Percentiles rank a stretch among this genome's conserved stretches.
phyloP scores from a whole-genome alignment of 2,888 invertebrate genomes.

The Branchipolynoe longqiensis region DNA sequence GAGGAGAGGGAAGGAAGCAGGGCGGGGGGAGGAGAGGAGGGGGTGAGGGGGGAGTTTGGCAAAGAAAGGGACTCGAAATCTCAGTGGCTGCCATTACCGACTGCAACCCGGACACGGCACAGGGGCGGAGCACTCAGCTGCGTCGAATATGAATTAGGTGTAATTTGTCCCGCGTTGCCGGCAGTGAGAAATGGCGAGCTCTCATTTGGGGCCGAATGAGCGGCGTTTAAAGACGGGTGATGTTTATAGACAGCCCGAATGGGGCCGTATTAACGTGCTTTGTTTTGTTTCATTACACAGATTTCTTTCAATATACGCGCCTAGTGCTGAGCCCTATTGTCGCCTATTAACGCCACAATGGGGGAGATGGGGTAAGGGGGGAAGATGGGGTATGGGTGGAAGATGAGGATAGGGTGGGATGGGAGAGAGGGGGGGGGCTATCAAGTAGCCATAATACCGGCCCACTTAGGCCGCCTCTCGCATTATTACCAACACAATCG shows the following conservation, averaged over 20 bases:
- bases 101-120: background rate
- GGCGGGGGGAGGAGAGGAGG: background rate
- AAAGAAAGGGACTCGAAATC: background rate
- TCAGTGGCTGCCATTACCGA: conserved; percentile 10
- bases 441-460: conserved; percentile 45
- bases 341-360: conserved; percentile 19
- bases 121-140: conserved; percentile 6
- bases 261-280: conserved; percentile 7
- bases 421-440: background rate
- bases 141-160: conserved; percentile 15
- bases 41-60: background rate
- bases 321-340: conserved; percentile 8
- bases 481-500: conserved; percentile 45
- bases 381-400: background rate
- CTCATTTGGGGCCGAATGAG: conserved; percentile 25
- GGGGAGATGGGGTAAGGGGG: background rate
- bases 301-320: conserved; percentile 37
- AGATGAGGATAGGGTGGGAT: background rate
- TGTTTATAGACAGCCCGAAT: conserved; percentile 45
- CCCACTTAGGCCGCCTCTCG: conserved; percentile 26
- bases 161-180: conserved; percentile 14
- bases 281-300: conserved; percentile 44
- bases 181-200: conserved; percentile 45
- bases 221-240: conserved; percentile 35
- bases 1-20: background rate